Conservation (phyloP, 1,140 invertebrate genomes). For the Tetramorium parvispinum region DNA sequence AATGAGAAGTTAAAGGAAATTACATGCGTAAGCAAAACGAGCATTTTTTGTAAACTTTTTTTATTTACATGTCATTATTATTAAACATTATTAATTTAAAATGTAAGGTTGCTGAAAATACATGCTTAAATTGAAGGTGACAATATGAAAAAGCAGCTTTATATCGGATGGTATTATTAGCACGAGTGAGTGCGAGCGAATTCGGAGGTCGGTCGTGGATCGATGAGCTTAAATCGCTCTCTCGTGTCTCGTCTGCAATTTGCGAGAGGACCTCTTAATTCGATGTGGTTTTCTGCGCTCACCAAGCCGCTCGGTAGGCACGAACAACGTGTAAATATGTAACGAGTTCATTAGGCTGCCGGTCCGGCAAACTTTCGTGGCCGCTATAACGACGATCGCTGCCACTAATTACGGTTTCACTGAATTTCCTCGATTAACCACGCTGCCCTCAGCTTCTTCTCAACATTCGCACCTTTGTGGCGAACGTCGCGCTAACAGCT, state of each 20-base stretch:
- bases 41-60: not conserved
- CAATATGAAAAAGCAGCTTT: not conserved
- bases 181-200: constrained; percentile 54
- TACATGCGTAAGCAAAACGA: not conserved
- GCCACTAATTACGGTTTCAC: constrained; percentile 71
- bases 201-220: constrained; percentile 71
- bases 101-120: not conserved
- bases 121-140: not conserved
- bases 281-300: constrained; percentile 72
- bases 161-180: constrained; percentile 26
- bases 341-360: constrained; percentile 72
- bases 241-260: constrained; percentile 74
- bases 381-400: constrained; percentile 67
- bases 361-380: constrained; percentile 72
- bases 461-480: not conserved
- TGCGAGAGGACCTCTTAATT: constrained; percentile 74
- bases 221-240: constrained; percentile 74
- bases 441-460: constrained; percentile 11
- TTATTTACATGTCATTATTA: not conserved
- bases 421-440: constrained; percentile 71
- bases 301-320: constrained; percentile 51
- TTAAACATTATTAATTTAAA: not conserved
- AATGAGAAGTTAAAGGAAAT: not conserved
- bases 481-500: constrained; percentile 10
- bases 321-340: constrained; percentile 76